phyloP scores from a whole-genome alignment of 2,113 vertebrate species.

The Gymnobelideus leadbeateri region DNA sequence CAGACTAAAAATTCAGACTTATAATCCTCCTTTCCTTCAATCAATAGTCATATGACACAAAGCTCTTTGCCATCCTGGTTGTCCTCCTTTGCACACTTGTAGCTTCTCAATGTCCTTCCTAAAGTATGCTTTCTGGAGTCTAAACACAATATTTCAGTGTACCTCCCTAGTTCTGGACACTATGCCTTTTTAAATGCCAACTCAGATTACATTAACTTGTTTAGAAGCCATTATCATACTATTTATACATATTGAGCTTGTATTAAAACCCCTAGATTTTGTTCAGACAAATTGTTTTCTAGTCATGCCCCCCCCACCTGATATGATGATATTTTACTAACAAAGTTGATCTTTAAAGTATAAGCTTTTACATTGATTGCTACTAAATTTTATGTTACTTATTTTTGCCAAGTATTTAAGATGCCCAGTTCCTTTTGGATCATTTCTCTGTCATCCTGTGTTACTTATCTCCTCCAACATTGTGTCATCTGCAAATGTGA shows the following conservation, averaged over 20 bases:
- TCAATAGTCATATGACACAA: not conserved
- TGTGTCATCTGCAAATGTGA: not conserved
- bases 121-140: not conserved
- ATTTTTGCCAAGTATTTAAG: not conserved
- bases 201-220: not conserved
- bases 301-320: not conserved
- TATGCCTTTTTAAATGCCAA: not conserved
- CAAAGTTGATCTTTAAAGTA: not conserved
- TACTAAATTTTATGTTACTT: not conserved
- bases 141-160: not conserved
- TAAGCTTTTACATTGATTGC: not conserved
- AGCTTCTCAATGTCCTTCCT: not conserved
- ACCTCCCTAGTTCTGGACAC: not conserved
- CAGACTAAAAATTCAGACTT: not conserved
- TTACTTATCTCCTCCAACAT: not conserved
- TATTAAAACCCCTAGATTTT: not conserved
- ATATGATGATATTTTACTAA: not conserved
- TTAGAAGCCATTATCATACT: not conserved
- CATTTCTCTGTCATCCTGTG: not conserved
- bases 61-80: not conserved
- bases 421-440: not conserved
- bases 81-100: not conserved
- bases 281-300: not conserved
- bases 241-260: not conserved
- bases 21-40: not conserved